Evolutionary conservation across 2,797 vertebrate genomes (phyloP), one percentile per base, ranked within the genome.

Genomic region (Sarcoramphus papa): DNA sequence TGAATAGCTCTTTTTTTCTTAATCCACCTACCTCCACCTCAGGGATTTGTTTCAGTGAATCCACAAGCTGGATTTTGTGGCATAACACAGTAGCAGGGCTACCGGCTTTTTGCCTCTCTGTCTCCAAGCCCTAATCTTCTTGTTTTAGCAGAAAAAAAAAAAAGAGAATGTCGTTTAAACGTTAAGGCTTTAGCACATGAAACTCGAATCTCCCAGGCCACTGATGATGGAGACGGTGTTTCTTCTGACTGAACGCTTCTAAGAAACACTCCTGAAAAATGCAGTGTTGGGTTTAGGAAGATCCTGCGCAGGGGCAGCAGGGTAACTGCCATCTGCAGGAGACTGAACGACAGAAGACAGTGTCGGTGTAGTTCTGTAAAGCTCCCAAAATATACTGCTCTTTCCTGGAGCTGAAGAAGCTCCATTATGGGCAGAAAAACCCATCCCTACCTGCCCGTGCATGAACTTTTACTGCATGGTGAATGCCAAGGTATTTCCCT

Each of bases 361-460:
- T 3, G 7, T 15, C 2, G 3, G 9, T 28, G 33, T 23, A 35
- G 54, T 7, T 89, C 78, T 68, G 37, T n/a, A 65, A 62, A 40
- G 27, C 28, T 64, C 45, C 31, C 48, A 56, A 43, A 51, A 73
- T 24, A 12, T 10, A 25, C 25, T 48, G 37, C 19, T 72, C 43
- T 43, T 79, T 35, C 23, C 60, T 31, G 24, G 17, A 63, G 17
- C 45, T 54, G 30, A 15, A 78, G 14, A 12, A 79, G n/a, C 10
- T 68, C 53, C 27, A 4, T 10, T 28, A 30, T 5, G 14, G 33
- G 60, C 15, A 92, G 68, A 92, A 70, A 85, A 83, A 0, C 2
- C 10, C 47, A 70, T 14, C 22, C 17, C 47, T 43, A 22, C 12
- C 11, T 51, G 35, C 9, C 20, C 1, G 0, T 1, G 6, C 0